Conservation (phyloP, 1,140 invertebrate species). For the Heliconius congener region DNA sequence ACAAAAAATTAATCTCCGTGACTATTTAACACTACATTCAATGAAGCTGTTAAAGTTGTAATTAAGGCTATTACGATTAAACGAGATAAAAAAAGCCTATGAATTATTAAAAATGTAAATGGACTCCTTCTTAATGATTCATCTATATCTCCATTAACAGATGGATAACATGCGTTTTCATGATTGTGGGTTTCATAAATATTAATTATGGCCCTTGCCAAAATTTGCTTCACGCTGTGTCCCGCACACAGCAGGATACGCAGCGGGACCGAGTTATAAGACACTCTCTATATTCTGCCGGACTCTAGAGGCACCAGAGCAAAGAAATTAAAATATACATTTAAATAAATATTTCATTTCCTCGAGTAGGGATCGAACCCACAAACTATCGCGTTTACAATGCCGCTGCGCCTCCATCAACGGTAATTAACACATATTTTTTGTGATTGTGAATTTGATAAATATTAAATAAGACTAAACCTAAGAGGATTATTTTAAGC, state of each 20-base stretch:
- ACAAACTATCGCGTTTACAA: too few species aligned
- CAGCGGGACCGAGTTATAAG: too few species aligned
- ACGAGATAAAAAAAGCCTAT: neutral
- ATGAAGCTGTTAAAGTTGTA: neutral
- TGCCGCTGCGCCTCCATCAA: too few species aligned
- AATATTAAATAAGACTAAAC: neutral
- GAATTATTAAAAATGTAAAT: conserved; percentile 15
- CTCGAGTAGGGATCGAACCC: too few species aligned
- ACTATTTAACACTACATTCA: neutral
- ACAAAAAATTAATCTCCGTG: neutral
- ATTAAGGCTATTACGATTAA: neutral
- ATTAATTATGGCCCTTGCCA: neutral
- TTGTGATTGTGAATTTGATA: neutral
- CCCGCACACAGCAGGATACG: too few species aligned
- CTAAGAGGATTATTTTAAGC: neutral
- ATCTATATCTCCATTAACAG: neutral
- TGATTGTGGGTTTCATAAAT: neutral
- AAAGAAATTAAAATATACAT: too few species aligned
- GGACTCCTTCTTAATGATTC: neutral
- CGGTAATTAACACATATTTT: too few species aligned
- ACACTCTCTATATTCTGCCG: too few species aligned
- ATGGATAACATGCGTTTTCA: neutral
- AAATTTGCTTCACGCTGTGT: neutral
- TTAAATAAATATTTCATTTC: too few species aligned
- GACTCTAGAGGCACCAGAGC: too few species aligned